A percentile compares a stretch with the other conserved stretches of the same genome.
These are phyloP conservation scores for Elachura formosa DNA, from an alignment of 2,113 vertebrate genomes.

Conservation along the genomic window DNA sequence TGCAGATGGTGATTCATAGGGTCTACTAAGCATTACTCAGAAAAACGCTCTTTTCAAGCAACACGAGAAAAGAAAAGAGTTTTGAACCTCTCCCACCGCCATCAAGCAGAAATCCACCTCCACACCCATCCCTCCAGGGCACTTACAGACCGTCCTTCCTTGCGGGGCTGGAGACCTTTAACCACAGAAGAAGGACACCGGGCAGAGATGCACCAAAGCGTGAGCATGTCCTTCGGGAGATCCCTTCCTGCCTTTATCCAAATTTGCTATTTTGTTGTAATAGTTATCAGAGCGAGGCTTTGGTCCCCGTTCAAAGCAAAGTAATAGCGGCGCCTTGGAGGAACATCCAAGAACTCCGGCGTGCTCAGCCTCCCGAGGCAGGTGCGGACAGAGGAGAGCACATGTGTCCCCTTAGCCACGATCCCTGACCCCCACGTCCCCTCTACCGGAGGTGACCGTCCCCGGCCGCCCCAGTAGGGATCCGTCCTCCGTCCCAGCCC, in stretches of 20 bases:
- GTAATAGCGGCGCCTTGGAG: rapidly evolving
- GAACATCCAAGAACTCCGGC: background rate
- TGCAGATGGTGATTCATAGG: conserved; percentile 55
- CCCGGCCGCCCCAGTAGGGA: background rate
- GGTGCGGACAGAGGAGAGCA: no score
- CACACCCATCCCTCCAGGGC: background rate
- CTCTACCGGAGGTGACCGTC: background rate
- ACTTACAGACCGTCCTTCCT: background rate
- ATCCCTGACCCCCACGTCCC: background rate
- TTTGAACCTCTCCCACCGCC: conserved; percentile 12
- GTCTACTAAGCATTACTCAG: conserved; percentile 25
- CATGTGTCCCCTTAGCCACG: rapidly evolving
- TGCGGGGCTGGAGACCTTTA: background rate
- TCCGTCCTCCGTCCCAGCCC: background rate
- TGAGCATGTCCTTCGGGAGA: background rate
- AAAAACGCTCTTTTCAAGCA: conserved; percentile 18
- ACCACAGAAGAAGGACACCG: background rate
- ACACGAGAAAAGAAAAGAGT: background rate
- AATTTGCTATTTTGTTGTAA: background rate
- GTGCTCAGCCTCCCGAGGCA: rapidly evolving
- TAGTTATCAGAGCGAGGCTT: rapidly evolving
- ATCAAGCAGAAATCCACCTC: background rate
- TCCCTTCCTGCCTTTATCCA: background rate
- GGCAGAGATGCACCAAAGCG: rapidly evolving
- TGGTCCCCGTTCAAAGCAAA: background rate